Evolutionary conservation across 2,888 invertebrate genomes (phyloP).

Genomic region (Pasiphila rectangulata): DNA sequence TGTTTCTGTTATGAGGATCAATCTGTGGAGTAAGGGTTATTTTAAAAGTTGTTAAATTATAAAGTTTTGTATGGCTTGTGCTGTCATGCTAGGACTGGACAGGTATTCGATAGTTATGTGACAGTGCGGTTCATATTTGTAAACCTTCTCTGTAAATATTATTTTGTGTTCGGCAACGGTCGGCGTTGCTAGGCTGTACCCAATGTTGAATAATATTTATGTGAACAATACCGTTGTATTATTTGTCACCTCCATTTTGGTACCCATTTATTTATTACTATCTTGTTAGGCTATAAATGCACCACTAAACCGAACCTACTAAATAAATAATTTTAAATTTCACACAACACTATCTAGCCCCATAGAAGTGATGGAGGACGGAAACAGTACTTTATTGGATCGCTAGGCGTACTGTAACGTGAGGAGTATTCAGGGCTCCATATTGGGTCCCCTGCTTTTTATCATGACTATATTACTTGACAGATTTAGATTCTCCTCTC

Average conservation of each 20-base stretch:
- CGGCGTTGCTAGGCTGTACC: slow-evolving; percentile 56
- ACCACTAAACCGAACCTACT: too few relatives aligned
- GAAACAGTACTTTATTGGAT: too few relatives aligned
- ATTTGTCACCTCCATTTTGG: slow-evolving; percentile 31
- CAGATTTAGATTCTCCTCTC: too few relatives aligned
- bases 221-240: slow-evolving; percentile 54
- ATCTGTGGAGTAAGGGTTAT: slow-evolving; percentile 56
- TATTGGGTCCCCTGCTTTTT: too few relatives aligned
- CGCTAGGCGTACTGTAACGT: too few relatives aligned
- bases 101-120: slow-evolving; percentile 11
- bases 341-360: too few relatives aligned
- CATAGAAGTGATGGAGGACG: too few relatives aligned
- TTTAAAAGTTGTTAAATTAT: slow-evolving; percentile 46
- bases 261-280: too few relatives aligned
- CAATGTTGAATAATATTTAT: slow-evolving; percentile 76
- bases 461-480: too few relatives aligned
- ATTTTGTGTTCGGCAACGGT: slow-evolving; percentile 58
- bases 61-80: slow-evolving; percentile 45
- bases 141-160: slow-evolving; percentile 73
- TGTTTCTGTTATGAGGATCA: slow-evolving; percentile 40
- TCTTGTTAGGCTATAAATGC: too few relatives aligned
- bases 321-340: too few relatives aligned
- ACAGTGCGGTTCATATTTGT: slow-evolving; percentile 48
- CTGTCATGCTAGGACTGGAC: slow-evolving; percentile 30
- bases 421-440: too few relatives aligned